phyloP scores from a whole-genome alignment of 2,888 invertebrate species.

The Seira musarum region DNA sequence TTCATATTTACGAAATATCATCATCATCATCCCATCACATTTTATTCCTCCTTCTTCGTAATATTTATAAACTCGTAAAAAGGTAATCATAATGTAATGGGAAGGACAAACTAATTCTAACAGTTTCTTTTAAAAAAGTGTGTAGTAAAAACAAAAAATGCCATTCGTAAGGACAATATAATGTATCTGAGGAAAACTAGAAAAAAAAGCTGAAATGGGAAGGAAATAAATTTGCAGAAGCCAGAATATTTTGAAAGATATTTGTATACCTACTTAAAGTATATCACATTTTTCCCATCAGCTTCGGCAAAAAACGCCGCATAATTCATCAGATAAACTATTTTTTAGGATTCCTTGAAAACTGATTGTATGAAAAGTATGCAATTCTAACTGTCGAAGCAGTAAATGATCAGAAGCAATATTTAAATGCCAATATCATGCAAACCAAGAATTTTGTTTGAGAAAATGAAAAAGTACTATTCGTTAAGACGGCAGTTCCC shows the following conservation, averaged over 20 bases:
- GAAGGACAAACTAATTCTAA: neutral
- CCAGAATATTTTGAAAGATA: neutral
- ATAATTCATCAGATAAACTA: neutral
- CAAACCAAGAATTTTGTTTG: neutral
- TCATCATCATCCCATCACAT: conserved; percentile 22
- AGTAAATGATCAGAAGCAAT: neutral
- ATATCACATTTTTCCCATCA: neutral
- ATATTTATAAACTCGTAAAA: neutral
- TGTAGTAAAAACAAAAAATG: neutral
- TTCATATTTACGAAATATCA: neutral
- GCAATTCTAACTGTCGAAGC: too few relatives aligned
- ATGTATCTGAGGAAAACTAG: conserved; percentile 10
- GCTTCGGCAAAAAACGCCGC: neutral
- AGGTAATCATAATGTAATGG: conserved; percentile 1
- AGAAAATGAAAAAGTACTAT: neutral
- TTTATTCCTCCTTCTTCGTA: neutral
- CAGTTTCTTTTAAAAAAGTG: neutral
- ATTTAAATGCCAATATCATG: conserved; percentile 6
- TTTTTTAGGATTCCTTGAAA: neutral
- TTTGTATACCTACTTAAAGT: conserved; percentile 10
- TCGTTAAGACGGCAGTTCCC: neutral
- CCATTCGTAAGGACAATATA: neutral
- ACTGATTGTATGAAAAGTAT: neutral
- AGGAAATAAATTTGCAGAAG: neutral
- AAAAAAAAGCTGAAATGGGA: neutral